A percentile compares a stretch with the other conserved stretches of the same genome.
Conservation (phyloP, 2,797 vertebrate genomes). For the Sciurus carolinensis region DNA sequence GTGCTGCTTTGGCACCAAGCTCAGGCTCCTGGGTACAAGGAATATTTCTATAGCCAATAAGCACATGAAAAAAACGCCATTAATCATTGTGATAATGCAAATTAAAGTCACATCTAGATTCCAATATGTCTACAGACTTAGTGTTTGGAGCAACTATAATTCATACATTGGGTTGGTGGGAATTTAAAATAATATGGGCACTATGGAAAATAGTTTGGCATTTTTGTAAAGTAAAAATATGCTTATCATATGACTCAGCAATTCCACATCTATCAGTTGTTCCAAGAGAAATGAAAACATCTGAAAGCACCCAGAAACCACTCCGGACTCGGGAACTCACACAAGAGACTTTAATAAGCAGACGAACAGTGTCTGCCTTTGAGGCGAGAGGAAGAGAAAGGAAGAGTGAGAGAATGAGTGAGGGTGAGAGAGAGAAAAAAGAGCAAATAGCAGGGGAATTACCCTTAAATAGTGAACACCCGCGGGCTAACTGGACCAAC, state of each 20-base stretch:
- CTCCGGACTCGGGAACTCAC: no score
- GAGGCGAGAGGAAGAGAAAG: no score
- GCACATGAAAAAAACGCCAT: background rate
- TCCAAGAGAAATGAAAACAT: background rate
- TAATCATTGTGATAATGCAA: background rate
- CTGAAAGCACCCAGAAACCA: no score
- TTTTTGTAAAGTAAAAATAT: background rate
- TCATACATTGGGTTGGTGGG: background rate
- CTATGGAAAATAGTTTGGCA: background rate
- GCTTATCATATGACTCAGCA: background rate
- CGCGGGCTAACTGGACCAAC: no score
- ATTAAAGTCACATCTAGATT: background rate
- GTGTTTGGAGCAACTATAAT: background rate
- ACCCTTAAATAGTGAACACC: no score
- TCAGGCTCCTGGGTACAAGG: background rate
- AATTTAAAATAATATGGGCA: background rate
- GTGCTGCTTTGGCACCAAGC: constrained; percentile 78
- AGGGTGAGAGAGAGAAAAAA: no score
- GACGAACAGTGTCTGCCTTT: no score
- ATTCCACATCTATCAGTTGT: background rate
- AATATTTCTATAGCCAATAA: background rate
- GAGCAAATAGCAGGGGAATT: no score
- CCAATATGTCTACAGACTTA: no score
- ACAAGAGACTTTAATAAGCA: no score
- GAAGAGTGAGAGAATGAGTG: no score